A percentile compares a stretch with the other conserved stretches of the same genome.
phyloP scores from a whole-genome alignment of 2,113 vertebrate genomes.

The Ramphastos sulfuratus region DNA sequence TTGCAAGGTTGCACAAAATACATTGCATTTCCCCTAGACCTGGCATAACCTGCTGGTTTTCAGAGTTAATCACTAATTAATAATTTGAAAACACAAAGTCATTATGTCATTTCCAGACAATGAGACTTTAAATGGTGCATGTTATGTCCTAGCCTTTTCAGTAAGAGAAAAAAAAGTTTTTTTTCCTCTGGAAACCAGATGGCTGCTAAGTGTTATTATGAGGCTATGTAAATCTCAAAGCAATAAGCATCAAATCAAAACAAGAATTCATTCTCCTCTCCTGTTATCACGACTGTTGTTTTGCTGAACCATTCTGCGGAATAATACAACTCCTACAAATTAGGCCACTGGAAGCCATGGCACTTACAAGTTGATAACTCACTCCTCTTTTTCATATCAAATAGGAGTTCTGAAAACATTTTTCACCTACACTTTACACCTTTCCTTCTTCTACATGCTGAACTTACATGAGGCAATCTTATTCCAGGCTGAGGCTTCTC shows the following conservation, averaged over 20 bases:
- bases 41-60: conserved; percentile 35
- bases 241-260: conserved; percentile 62
- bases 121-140: conserved; percentile 62
- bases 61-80: conserved; percentile 59
- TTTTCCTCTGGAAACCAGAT: conserved; percentile 55
- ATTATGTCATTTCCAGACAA: conserved; percentile 66
- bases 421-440: not conserved
- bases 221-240: conserved; percentile 57
- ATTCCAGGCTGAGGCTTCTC: not conserved
- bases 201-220: conserved; percentile 58
- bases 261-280: conserved; percentile 41
- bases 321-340: conserved; percentile 15
- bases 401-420: not conserved
- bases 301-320: conserved; percentile 17
- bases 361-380: not conserved
- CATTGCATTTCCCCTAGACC: not conserved
- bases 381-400: not conserved
- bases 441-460: not conserved
- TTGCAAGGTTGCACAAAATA: not conserved
- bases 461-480: not conserved
- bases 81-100: conserved; percentile 61
- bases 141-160: conserved; percentile 40
- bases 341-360: not conserved
- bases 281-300: conserved; percentile 21
- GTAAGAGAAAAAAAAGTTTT: not conserved